A percentile compares a stretch with the other conserved stretches of the same genome.
These are phyloP conservation scores for Bettongia penicillata DNA, from an alignment of 2,113 vertebrate genomes.

Conservation along the genomic window DNA sequence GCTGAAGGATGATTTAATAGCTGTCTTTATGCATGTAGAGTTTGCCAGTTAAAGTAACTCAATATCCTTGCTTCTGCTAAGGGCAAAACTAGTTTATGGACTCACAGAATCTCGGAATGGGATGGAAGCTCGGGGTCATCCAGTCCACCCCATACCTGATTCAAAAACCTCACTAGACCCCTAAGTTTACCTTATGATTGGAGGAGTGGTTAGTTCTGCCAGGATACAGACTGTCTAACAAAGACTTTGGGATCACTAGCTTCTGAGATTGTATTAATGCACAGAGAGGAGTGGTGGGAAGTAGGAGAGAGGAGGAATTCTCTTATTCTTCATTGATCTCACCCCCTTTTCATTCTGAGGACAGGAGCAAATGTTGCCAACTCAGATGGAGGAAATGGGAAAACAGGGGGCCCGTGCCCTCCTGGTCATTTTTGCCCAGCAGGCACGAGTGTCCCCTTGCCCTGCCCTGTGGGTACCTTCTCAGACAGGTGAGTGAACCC, in stretches of 20 bases:
- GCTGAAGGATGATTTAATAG: background rate
- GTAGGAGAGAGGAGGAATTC: no score
- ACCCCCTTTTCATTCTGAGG: background rate
- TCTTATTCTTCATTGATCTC: background rate
- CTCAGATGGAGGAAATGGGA: conserved; percentile 84
- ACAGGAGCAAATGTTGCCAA: conserved; percentile 81
- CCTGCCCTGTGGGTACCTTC: conserved; percentile 91
- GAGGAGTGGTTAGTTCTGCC: rapidly evolving
- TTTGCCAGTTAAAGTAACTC: background rate
- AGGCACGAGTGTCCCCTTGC: conserved; percentile 86
- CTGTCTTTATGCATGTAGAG: background rate
- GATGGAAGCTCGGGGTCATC: background rate
- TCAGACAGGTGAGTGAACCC: conserved; percentile 87
- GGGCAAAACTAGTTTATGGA: background rate
- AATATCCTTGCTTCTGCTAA: background rate
- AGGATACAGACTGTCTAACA: no score
- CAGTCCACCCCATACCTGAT: background rate
- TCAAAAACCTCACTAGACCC: background rate
- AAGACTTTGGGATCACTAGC: background rate
- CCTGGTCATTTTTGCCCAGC: conserved; percentile 90
- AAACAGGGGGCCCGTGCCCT: conserved; percentile 90
- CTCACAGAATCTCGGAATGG: background rate
- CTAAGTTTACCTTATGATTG: background rate
- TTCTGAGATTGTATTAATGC: background rate
- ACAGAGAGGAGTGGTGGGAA: background rate